A percentile compares a stretch with the other conserved stretches of the same genome.
Conservation (phyloP, 1,140 invertebrate genomes). For the Calliphora vicina region DNA sequence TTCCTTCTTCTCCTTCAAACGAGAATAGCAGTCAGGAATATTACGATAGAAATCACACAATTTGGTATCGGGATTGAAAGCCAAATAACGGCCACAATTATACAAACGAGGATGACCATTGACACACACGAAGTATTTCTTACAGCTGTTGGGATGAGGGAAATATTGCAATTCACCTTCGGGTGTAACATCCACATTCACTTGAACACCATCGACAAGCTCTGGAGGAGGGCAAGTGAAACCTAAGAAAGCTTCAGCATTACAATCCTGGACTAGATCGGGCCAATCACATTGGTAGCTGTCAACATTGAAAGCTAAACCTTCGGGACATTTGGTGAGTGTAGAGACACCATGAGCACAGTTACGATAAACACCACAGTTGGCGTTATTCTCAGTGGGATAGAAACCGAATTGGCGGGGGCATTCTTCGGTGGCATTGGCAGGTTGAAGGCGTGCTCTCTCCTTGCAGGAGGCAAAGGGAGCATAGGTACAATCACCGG, state of each 20-base stretch:
- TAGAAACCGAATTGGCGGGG: constrained; percentile 87
- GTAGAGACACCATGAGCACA: constrained; percentile 75
- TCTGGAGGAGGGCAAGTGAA: constrained; percentile 71
- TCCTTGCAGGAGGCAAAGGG: constrained; percentile 81
- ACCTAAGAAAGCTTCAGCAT: constrained; percentile 77
- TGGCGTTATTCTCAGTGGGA: constrained; percentile 71
- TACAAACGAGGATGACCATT: constrained; percentile 71
- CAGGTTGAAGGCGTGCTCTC: constrained; percentile 70
- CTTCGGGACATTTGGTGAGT: constrained; percentile 76
- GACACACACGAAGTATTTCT: constrained; percentile 84
- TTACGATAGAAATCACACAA: constrained; percentile 60
- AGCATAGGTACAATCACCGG: constrained; percentile 81
- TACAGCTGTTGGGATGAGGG: constrained; percentile 73
- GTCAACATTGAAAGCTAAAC: constrained; percentile 82
- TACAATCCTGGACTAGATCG: constrained; percentile 78
- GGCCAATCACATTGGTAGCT: constrained; percentile 87
- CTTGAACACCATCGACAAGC: constrained; percentile 47
- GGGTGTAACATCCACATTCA: constrained; percentile 64
- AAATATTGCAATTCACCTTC: constrained; percentile 68
- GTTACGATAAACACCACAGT: constrained; percentile 85
- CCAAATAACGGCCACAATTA: constrained; percentile 59
- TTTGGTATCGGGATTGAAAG: constrained; percentile 56
- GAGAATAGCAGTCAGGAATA: constrained; percentile 57
- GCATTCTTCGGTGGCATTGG: constrained; percentile 75
- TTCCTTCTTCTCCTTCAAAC: constrained; percentile 51